Base-by-base conservation (phyloP, 2,113 vertebrate species). In the Bostrychus sinensis region DNA sequence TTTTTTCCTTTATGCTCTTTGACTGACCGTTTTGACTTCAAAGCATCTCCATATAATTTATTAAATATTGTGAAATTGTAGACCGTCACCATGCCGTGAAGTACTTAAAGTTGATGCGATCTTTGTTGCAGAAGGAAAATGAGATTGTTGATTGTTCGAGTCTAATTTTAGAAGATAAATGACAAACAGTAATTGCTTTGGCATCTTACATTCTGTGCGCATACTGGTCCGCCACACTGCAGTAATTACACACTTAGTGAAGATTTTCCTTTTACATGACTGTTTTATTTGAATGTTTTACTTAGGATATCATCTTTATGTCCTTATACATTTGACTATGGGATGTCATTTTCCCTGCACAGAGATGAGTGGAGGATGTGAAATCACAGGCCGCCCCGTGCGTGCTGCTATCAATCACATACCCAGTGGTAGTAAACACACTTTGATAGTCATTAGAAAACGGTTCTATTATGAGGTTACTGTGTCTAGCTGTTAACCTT, bases 371-470 rank as follows among this genome's bases (percentile, higher is more conserved):
- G 54, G 65, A 32, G 54, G 48, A 53, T 20, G 62, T 56, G 60
- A 72, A 70, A 66, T 66, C 22, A 58, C 66, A 76, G 66, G 57
- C 23, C 56, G 61, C 30, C 77, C 45, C 4, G 17, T 73, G 67
- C 75, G 56, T 66, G 25, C 55, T 17, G 56, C 72, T 63, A 89
- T 90, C 88, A 82, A 88, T 90, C 87, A 83, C 72, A 66, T 34
- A 37, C 48, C 57, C 75, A 58, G 72, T 34, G 73, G 76, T 82
- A 79, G 83, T 87, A 89, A 89, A 89, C 67, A 80, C 65, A 69
- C 50, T 85, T 78, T 86, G 83, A 88, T 88, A 86, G 89, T 86
- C 89, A 90, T 89, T 88, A 88, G 80, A 84, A 85, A 88, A 77
- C 77, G 80, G 75, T 82, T 89, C 60, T 85, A 83, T 87, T 87